These are phyloP conservation scores for Liodrosophila aerea DNA, from an alignment of 2,888 invertebrate species.

Conservation along the genomic window DNA sequence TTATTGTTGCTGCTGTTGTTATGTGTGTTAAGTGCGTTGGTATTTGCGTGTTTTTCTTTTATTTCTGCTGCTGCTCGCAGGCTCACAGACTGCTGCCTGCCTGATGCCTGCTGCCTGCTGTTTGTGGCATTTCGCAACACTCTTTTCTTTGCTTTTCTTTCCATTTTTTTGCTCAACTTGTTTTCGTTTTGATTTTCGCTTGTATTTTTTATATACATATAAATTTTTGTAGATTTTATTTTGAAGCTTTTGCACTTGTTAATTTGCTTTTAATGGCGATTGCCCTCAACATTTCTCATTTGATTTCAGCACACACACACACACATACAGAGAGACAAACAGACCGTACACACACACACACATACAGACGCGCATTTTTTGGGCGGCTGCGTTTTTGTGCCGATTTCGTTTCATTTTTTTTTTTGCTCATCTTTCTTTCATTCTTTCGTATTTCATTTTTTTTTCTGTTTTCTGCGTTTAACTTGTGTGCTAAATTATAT, in stretches of 20 bases:
- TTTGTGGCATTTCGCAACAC: conserved; percentile 69
- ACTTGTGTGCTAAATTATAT: conserved; percentile 77
- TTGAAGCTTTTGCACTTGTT: conserved; percentile 43
- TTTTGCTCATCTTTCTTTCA: conserved; percentile 32
- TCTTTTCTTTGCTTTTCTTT: conserved; percentile 43
- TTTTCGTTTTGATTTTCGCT: conserved; percentile 12
- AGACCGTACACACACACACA: conserved; percentile 10
- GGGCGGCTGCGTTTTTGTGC: conserved; percentile 59
- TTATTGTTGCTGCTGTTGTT: conserved; percentile 51
- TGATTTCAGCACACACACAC: conserved; percentile 35
- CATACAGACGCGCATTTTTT: conserved; percentile 36
- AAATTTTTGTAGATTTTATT: conserved; percentile 3
- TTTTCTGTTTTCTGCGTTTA: conserved; percentile 49
- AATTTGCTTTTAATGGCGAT: conserved; percentile 50
- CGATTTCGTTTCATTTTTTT: conserved; percentile 46
- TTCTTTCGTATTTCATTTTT: conserved; percentile 41
- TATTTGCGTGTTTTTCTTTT: conserved; percentile 62
- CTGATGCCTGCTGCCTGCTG: conserved; percentile 5
- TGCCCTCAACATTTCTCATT: conserved; percentile 37
- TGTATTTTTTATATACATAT: background rate
- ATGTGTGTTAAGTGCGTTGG: conserved; percentile 78
- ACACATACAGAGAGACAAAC: conserved; percentile 8
- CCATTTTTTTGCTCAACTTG: conserved; percentile 25
- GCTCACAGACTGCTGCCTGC: conserved; percentile 1
- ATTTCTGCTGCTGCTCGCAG: conserved; percentile 2